phyloP scores from a whole-genome alignment of 2,888 invertebrate species.

The Platycnemis pennipes region DNA sequence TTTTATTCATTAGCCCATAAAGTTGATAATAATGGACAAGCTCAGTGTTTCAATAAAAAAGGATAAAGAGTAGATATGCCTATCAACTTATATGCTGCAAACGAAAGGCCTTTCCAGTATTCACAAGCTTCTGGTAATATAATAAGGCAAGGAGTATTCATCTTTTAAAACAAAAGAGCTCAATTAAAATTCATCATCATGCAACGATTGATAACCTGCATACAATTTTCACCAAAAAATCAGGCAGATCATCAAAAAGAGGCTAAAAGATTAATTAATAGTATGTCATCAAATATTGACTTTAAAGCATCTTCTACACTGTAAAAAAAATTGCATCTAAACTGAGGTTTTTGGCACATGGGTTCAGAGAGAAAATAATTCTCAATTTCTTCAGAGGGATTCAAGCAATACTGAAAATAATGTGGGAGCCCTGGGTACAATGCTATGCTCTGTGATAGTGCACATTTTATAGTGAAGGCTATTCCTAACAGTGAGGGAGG shows the following conservation, averaged over 20 bases:
- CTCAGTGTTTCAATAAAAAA: neutral
- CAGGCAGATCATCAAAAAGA: neutral
- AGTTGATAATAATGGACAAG: neutral
- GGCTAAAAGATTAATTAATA: neutral
- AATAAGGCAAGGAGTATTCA: neutral
- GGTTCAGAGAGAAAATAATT: neutral
- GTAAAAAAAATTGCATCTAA: neutral
- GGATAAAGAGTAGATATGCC: neutral
- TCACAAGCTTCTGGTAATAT: neutral
- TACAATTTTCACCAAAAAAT: neutral
- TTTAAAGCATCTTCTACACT: neutral
- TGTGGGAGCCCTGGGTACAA: constrained; percentile 21
- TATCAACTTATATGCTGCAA: neutral
- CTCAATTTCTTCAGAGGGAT: neutral
- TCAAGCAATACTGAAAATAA: neutral
- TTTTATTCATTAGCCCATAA: neutral
- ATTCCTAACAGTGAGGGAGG: neutral
- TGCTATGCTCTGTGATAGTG: constrained; percentile 5
- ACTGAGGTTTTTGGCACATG: neutral
- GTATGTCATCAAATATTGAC: neutral
- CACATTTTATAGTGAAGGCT: neutral
- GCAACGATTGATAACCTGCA: no score
- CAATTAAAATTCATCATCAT: no score
- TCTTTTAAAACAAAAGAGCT: neutral
- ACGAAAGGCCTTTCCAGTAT: neutral